A percentile compares a stretch with the other conserved stretches of the same genome.
Evolutionary conservation across 92 coral and sea anemone genomes (phyloP).

Genomic region (Umimayanthus kanabou): DNA sequence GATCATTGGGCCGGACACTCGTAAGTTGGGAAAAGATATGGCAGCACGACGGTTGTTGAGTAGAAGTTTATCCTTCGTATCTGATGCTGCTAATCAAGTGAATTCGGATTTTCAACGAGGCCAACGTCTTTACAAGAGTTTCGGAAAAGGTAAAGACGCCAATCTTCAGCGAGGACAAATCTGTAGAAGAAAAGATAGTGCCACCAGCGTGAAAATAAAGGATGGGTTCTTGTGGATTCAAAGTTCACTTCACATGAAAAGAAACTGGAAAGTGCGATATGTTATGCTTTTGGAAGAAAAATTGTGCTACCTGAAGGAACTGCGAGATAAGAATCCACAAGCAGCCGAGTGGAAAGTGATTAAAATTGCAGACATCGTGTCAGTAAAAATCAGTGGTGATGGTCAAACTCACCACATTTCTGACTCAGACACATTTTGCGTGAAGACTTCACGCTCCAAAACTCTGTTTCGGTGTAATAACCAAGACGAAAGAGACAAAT

Average conservation of each 20-base stretch:
- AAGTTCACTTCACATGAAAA: conserved; percentile 28
- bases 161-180: background rate
- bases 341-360: conserved; percentile 42
- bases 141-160: conserved; percentile 27
- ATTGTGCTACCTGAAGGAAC: conserved; percentile 36
- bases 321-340: conserved; percentile 6
- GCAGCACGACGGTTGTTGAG: conserved; percentile 27
- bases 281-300: conserved; percentile 42
- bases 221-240: conserved; percentile 42
- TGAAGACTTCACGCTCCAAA: conserved; percentile 29
- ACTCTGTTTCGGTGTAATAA: conserved; percentile 28
- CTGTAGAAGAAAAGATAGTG: conserved; percentile 5
- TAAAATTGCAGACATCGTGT: conserved; percentile 36
- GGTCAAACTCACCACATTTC: conserved; percentile 2
- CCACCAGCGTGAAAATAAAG: conserved; percentile 18
- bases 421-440: conserved; percentile 34
- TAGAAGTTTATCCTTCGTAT: conserved; percentile 36
- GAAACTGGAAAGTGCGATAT: conserved; percentile 41
- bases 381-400: conserved; percentile 24
- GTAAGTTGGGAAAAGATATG: background rate
- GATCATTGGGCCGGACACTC: no score
- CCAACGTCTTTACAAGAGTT: conserved; percentile 38
- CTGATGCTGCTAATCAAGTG: conserved; percentile 37
- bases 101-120: conserved; percentile 40
- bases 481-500: conserved; percentile 39